Evolutionary conservation across 37 sponge, comb jelly and placozoan species (phyloP).

Genomic region (Haliclona indistincta): DNA sequence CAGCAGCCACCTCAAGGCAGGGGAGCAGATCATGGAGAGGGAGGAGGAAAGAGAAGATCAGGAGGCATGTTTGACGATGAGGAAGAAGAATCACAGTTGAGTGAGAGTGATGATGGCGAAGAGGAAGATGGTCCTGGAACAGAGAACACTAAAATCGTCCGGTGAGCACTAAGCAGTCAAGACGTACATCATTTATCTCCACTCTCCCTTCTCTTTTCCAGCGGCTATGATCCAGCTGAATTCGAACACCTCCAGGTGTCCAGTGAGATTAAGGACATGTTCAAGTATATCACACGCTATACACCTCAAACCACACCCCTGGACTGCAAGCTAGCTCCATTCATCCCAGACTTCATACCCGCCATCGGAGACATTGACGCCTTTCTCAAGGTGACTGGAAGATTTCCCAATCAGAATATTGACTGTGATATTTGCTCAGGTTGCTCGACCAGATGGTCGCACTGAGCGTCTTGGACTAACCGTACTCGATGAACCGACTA

Average conservation of each 20-base stretch:
- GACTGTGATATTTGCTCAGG: constrained; percentile 35
- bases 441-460: constrained; percentile 84
- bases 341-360: constrained; percentile 97
- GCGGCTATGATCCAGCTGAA: constrained; percentile 94
- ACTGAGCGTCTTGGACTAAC: constrained; percentile 77
- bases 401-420: background rate
- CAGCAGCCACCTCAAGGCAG: background rate
- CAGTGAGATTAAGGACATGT: constrained; percentile 88
- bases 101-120: constrained; percentile 52
- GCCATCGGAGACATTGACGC: constrained; percentile 99
- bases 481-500: constrained; percentile 90
- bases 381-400: constrained; percentile 79
- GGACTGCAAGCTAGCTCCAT: constrained; percentile 90
- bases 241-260: constrained; percentile 87
- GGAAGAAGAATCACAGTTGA: constrained; percentile 43
- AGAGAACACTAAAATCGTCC: constrained; percentile 37
- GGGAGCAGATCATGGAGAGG: constrained; percentile 4
- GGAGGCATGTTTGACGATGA: constrained; percentile 16
- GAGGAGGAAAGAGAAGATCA: background rate
- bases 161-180: background rate
- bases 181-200: background rate
- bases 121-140: constrained; percentile 32
- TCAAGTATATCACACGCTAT: constrained; percentile 87
- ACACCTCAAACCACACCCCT: constrained; percentile 80
- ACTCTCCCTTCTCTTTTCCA: constrained; percentile 34